Percentiles rank a stretch among this genome's conserved stretches.
Conservation (phyloP, 2,113 vertebrate species). For the Daubentonia madagascariensis region DNA sequence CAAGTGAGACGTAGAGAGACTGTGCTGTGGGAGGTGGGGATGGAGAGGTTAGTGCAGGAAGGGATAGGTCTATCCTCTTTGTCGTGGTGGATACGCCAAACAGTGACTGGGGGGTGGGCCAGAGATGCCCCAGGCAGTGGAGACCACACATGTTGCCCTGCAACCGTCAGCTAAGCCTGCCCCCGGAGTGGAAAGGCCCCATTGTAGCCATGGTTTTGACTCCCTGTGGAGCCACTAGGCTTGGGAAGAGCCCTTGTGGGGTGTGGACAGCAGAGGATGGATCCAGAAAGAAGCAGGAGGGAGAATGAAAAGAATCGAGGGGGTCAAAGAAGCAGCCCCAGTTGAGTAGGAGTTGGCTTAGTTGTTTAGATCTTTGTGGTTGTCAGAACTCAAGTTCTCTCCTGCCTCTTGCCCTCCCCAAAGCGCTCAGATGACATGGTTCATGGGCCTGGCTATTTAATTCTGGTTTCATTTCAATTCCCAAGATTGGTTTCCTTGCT, state of each 20-base stretch:
- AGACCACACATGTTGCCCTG: neutral
- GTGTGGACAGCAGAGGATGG: neutral
- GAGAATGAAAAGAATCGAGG: neutral
- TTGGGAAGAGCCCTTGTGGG: neutral
- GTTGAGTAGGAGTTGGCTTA: neutral
- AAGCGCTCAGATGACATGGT: neutral
- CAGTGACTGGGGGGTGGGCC: neutral
- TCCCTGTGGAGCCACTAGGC: neutral
- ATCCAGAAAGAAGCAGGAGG: neutral
- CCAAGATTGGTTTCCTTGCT: conserved; percentile 28
- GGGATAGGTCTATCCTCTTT: neutral
- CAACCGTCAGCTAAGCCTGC: neutral
- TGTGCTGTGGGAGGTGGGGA: neutral
- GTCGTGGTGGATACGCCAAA: too few species aligned
- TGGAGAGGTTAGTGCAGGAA: neutral
- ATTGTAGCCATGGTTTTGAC: neutral
- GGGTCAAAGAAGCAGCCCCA: neutral
- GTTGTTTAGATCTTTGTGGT: neutral
- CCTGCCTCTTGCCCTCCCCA: neutral
- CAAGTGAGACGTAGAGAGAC: neutral
- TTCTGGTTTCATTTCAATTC: conserved; percentile 39
- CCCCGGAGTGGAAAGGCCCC: neutral
- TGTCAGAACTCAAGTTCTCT: neutral
- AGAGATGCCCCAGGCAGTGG: neutral
- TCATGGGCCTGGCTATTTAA: neutral